Evolutionary conservation across 2,888 invertebrate species (phyloP).

Genomic region (Volucella inflata): DNA sequence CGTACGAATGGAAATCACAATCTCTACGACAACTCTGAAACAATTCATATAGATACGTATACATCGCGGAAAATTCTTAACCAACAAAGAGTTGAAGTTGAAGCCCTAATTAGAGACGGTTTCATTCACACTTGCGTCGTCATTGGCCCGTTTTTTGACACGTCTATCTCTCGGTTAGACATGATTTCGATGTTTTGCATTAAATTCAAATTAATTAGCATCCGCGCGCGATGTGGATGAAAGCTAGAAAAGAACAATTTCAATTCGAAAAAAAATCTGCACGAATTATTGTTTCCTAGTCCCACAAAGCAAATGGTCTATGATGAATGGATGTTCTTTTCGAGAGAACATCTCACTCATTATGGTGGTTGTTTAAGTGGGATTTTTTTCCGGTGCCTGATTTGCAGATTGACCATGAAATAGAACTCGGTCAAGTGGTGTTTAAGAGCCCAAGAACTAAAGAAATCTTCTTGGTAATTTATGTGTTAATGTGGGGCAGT

Average conservation of each 20-base stretch:
- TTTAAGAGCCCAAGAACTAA: not conserved
- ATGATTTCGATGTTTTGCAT: constrained; percentile 44
- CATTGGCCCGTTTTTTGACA: constrained; percentile 31
- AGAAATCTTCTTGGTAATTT: no score
- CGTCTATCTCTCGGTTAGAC: constrained; percentile 21
- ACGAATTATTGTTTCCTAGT: constrained; percentile 53
- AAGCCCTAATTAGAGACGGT: constrained; percentile 38
- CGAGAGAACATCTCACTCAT: constrained; percentile 30
- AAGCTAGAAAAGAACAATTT: constrained; percentile 8
- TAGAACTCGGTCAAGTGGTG: constrained; percentile 69
- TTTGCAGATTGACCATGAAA: constrained; percentile 68
- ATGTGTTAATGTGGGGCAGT: no score
- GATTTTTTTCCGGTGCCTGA: constrained; percentile 61
- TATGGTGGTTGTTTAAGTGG: constrained; percentile 49
- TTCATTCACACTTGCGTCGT: constrained; percentile 23
- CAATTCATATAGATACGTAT: constrained; percentile 48
- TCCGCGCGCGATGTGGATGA: not conserved
- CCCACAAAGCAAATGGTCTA: constrained; percentile 69
- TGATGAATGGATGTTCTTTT: constrained; percentile 40
- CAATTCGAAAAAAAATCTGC: constrained; percentile 17
- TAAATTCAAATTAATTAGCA: constrained; percentile 53
- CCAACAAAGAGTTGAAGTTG: constrained; percentile 12
- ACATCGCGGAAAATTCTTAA: constrained; percentile 59
- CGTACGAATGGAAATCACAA: not conserved
- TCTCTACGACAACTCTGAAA: constrained; percentile 14